Percentiles rank a stretch among this genome's conserved stretches.
These are phyloP conservation scores for Nomada fabriciana DNA, from an alignment of 2,888 invertebrate species.

Conservation along the genomic window DNA sequence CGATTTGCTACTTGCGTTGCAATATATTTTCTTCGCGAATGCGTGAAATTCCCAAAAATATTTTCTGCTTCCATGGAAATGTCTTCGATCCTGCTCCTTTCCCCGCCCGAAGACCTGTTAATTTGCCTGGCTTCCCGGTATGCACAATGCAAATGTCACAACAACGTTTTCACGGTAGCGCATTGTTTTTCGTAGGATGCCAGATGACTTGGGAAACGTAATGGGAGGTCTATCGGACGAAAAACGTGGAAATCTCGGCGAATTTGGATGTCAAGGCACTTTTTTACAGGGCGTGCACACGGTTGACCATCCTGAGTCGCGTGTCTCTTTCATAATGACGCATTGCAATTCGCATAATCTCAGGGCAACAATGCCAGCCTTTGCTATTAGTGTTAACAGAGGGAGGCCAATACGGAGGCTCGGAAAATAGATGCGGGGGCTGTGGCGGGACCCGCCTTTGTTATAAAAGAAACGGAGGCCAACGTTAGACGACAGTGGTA, in stretches of 20 bases:
- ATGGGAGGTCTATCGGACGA: constrained; percentile 1
- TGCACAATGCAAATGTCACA: not conserved
- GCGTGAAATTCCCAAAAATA: not conserved
- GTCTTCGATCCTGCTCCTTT: too few species aligned
- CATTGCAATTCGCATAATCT: constrained; percentile 69
- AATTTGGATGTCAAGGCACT: constrained; percentile 74
- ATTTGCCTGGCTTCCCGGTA: not conserved
- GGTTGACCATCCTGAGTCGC: constrained; percentile 34
- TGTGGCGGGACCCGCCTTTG: constrained; percentile 63
- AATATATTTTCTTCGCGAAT: too few species aligned
- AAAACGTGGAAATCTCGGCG: constrained; percentile 8
- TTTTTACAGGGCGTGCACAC: constrained; percentile 46
- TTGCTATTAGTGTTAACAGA: constrained; percentile 70
- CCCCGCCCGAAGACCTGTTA: not conserved
- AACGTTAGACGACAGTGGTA: constrained; percentile 59
- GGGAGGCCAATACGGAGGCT: constrained; percentile 66
- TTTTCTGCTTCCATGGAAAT: not conserved
- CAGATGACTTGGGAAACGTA: constrained; percentile 19
- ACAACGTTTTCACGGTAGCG: not conserved
- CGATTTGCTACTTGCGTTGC: not conserved
- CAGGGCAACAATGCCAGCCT: constrained; percentile 70
- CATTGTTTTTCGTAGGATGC: not conserved
- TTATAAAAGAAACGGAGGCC: constrained; percentile 74
- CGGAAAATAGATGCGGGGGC: constrained; percentile 65
- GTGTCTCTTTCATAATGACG: constrained; percentile 70